A percentile compares a stretch with the other conserved stretches of the same genome.
These are phyloP conservation scores for Crocuta crocuta DNA, from an alignment of 2,113 vertebrate species.

Conservation along the genomic window DNA sequence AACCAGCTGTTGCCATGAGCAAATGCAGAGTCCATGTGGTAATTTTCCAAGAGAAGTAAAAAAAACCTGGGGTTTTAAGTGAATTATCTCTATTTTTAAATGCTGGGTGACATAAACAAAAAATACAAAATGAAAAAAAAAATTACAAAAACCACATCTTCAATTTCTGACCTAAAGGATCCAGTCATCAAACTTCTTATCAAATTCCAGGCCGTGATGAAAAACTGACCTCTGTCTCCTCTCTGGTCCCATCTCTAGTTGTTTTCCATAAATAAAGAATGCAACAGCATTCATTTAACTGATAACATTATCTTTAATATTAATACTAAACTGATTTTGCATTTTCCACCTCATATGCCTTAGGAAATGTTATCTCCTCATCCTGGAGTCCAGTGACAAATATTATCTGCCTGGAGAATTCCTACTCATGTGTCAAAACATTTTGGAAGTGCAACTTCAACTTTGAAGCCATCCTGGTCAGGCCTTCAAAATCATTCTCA, in stretches of 20 bases:
- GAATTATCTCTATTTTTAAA: conserved; percentile 15
- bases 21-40: not conserved
- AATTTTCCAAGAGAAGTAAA: not conserved
- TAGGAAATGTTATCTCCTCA: not conserved
- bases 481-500: not conserved
- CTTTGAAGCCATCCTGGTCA: not conserved
- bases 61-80: not conserved
- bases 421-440: not conserved
- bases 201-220: not conserved
- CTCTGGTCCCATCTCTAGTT: not conserved
- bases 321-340: not conserved
- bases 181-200: not conserved
- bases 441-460: not conserved
- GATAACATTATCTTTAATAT: no score
- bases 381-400: not conserved
- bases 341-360: not conserved
- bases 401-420: not conserved
- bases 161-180: not conserved
- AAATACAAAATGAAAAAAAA: conserved; percentile 31
- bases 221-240: not conserved
- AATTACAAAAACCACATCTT: not conserved
- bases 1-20: not conserved
- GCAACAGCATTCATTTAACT: not conserved
- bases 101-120: not conserved
- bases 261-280: not conserved